A percentile compares a stretch with the other conserved stretches of the same genome.
Conservation (phyloP, 2,888 invertebrate genomes). For the Aphidoletes aphidimyza region DNA sequence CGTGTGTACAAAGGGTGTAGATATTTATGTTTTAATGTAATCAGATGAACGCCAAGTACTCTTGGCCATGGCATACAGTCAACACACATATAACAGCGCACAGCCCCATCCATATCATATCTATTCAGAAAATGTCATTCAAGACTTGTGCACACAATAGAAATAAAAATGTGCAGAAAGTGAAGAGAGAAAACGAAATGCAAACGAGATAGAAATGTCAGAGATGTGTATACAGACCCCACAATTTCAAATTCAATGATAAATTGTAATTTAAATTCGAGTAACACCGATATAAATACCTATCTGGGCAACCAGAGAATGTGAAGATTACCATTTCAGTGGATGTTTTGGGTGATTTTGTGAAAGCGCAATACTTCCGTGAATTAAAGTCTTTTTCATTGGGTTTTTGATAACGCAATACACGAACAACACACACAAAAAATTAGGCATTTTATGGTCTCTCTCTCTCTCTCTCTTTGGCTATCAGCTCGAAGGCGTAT, state of each 20-base stretch:
- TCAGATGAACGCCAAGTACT: background rate
- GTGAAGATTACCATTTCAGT: background rate
- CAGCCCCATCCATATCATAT: background rate
- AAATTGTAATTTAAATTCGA: constrained; percentile 37
- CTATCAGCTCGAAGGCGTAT: too few relatives aligned
- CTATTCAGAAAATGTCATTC: background rate
- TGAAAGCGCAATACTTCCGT: background rate
- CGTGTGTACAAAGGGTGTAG: background rate
- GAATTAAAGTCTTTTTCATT: background rate
- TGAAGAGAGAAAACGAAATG: background rate
- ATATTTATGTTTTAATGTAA: constrained; percentile 35
- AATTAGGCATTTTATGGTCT: background rate
- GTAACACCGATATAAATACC: constrained; percentile 30
- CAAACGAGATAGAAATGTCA: background rate
- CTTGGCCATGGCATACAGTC: background rate
- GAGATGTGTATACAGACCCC: too few relatives aligned
- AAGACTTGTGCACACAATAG: background rate
- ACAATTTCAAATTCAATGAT: constrained; percentile 12
- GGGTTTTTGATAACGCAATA: constrained; percentile 12
- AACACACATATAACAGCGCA: background rate
- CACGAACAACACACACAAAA: background rate
- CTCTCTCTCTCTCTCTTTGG: too few relatives aligned
- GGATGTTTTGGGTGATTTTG: background rate
- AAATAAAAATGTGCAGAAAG: background rate
- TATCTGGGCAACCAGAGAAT: too few relatives aligned